phyloP scores from a whole-genome alignment of 2,797 vertebrate genomes.

The Gallinago solitaria region DNA sequence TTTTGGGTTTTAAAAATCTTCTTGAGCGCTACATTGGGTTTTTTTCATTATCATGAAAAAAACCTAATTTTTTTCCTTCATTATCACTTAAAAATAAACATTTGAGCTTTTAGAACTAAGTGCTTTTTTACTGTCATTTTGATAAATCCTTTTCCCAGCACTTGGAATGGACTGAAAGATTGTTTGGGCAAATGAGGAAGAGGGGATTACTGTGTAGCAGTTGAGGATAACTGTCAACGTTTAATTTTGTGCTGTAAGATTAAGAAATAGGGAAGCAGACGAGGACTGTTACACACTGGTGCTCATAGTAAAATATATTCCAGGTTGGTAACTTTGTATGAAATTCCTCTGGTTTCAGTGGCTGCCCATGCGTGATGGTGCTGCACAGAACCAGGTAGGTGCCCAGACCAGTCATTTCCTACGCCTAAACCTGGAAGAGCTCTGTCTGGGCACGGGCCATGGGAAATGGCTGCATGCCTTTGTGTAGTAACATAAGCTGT shows the following conservation, averaged over 20 bases:
- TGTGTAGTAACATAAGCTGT: background rate
- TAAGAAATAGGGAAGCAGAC: background rate
- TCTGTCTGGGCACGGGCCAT: background rate
- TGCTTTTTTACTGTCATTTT: background rate
- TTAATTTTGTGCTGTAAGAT: background rate
- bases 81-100: background rate
- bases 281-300: background rate
- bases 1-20: slow-evolving; percentile 68
- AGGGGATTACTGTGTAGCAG: background rate
- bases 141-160: background rate
- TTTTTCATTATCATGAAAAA: no score
- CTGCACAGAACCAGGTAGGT: background rate
- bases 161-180: background rate
- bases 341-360: background rate
- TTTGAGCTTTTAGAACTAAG: background rate
- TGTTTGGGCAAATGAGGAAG: background rate
- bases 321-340: background rate
- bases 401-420: background rate
- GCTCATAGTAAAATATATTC: background rate
- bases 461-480: background rate
- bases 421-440: background rate
- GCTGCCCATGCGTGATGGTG: background rate
- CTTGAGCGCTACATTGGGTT: background rate
- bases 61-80: background rate
- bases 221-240: background rate